Conservation (phyloP, 2,113 vertebrate species). For the Pachyramphus minor region DNA sequence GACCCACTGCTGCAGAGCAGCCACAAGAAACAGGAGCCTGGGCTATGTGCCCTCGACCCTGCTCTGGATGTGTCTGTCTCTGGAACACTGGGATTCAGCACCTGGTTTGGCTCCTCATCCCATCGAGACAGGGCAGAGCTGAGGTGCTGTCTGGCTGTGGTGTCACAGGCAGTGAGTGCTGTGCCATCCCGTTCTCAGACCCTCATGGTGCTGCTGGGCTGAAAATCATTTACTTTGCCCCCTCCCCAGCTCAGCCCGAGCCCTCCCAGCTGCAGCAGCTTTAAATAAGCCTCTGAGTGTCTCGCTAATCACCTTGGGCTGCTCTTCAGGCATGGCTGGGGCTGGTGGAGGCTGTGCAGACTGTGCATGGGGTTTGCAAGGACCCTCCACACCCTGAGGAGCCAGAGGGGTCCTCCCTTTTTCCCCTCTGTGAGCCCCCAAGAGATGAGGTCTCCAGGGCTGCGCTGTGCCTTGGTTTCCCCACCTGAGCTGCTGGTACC, state of each 20-base stretch:
- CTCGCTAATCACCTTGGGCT: constrained; percentile 36
- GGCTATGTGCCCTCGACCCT: fast-evolving
- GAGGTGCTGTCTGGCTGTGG: not conserved
- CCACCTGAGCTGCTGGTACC: not conserved
- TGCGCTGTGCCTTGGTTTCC: not conserved
- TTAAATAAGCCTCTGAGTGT: constrained; percentile 37
- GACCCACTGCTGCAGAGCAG: not conserved
- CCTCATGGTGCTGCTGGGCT: not conserved
- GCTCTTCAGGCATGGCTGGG: not conserved
- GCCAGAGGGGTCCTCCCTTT: not conserved
- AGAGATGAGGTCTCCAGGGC: not conserved
- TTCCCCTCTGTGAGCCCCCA: not conserved
- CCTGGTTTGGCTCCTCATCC: not conserved
- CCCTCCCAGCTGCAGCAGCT: constrained; percentile 3
- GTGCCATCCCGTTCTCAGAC: not conserved
- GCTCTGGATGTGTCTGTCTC: not conserved
- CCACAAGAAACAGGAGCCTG: not conserved
- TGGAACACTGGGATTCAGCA: fast-evolving
- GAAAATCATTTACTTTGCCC: not conserved
- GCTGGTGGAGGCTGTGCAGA: not conserved
- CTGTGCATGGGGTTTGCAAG: not conserved
- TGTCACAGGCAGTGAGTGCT: not conserved
- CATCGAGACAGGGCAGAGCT: not conserved
- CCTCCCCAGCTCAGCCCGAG: not conserved
- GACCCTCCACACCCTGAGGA: not conserved